Evolutionary conservation across 92 coral and sea anemone genomes (phyloP).

Genomic region (Zoanthus solanderi): DNA sequence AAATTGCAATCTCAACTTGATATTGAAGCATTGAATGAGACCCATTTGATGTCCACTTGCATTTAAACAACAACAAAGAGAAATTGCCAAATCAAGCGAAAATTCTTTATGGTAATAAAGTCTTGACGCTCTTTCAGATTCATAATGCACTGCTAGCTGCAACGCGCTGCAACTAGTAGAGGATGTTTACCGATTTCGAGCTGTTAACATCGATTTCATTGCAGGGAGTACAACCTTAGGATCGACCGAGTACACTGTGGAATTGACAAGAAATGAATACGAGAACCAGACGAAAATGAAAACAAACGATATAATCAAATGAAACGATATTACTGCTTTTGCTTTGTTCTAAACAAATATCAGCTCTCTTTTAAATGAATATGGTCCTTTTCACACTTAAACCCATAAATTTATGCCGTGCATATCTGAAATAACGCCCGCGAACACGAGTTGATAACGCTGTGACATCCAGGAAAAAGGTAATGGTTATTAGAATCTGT

Average conservation of each 20-base stretch:
- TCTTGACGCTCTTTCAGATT: no score
- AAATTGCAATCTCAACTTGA: neutral
- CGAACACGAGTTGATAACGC: neutral
- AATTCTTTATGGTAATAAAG: no score
- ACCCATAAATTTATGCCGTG: neutral
- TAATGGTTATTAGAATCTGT: neutral
- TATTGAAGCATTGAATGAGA: neutral
- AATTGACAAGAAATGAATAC: neutral
- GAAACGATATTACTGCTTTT: neutral
- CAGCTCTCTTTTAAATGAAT: neutral
- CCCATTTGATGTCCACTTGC: neutral
- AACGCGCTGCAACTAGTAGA: no score
- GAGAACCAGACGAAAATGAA: neutral
- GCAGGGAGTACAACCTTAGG: no score
- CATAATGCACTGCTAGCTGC: no score
- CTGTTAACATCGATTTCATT: no score
- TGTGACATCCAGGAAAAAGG: neutral
- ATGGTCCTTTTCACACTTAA: neutral
- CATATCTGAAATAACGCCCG: constrained; percentile 22
- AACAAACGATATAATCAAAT: neutral
- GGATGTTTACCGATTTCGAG: no score
- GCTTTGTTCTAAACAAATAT: neutral
- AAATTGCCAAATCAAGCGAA: no score
- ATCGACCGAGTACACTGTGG: neutral
- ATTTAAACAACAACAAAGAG: neutral